A percentile compares a stretch with the other conserved stretches of the same genome.
Conservation (phyloP, 2,113 vertebrate genomes). For the Toxotes jaculatrix region DNA sequence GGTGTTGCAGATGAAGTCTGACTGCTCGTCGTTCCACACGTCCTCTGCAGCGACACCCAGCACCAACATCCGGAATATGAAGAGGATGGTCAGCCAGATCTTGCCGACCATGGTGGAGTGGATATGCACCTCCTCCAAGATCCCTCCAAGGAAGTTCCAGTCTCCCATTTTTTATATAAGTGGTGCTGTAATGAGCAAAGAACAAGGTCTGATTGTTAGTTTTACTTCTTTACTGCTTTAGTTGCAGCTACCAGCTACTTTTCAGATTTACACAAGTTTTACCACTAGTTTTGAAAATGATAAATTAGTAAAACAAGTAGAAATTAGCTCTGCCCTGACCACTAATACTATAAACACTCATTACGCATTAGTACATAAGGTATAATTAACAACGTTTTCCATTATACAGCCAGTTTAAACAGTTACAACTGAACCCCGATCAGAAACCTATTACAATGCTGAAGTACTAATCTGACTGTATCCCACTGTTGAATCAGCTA, state of each 20-base stretch:
- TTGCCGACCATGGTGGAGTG: constrained; percentile 93
- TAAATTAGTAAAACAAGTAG: too few relatives aligned
- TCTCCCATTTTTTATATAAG: constrained; percentile 87
- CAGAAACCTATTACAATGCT: not conserved
- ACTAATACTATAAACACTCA: too few relatives aligned
- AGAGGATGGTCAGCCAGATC: constrained; percentile 94
- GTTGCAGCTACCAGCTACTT: too few relatives aligned
- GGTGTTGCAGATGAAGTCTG: constrained; percentile 92
- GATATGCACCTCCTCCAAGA: constrained; percentile 93
- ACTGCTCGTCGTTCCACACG: constrained; percentile 94
- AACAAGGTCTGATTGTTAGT: not conserved
- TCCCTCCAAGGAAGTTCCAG: constrained; percentile 93
- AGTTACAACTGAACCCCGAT: not conserved
- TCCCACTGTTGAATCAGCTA: not conserved
- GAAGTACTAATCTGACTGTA: not conserved
- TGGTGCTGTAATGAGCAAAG: constrained; percentile 33
- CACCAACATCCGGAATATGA: constrained; percentile 92
- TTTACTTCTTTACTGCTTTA: too few relatives aligned
- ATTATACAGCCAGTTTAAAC: not conserved
- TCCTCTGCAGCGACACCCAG: constrained; percentile 91
- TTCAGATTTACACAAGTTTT: too few relatives aligned
- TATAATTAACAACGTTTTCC: not conserved
- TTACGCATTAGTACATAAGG: too few relatives aligned
- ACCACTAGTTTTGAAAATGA: too few relatives aligned
- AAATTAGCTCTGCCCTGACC: too few relatives aligned